Base-by-base conservation (phyloP, 2,888 invertebrate species). In the Cerastoderma edule region DNA sequence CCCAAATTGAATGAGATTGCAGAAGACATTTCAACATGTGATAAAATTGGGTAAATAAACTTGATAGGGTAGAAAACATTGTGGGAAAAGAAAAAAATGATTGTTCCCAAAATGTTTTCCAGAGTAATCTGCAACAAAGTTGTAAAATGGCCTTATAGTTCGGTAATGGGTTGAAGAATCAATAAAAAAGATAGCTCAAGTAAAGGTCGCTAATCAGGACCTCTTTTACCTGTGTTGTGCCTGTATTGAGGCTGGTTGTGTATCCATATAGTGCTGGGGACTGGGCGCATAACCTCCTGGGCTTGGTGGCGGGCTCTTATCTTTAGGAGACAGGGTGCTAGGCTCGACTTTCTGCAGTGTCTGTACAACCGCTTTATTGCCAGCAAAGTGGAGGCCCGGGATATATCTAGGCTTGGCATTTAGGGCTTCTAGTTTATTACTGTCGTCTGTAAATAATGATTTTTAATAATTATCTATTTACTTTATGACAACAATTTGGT, bases 361-460 rank as follows among this genome's bases (percentile, higher is more conserved):
- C 33, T 60, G 60, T 57, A 32, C n/a, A 39, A 30, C 39, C 22
- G 24, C 63, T 46, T 72, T 75, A n/a, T 60, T 27, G n/a, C 60
- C 78, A 35, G 67, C 46, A 60, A 72, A 85, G 70, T 85, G 84
- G 46, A 86, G 72, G 10, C 85, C 86, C 48, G 85, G 86, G 39
- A 85, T 85, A 39, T 83, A 76, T 44, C 72, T 70, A 8, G 75
- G 78, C 57, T 77, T 78, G 10, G 65, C 35, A 64, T 72, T 70
- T 27, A 60, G 46, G 5, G 57, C 60, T 8, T 69, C 63, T 4
- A 78, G 44, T 44, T 39, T 63, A 19, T 54, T 72, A 30, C 57
- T 75, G 44, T 75, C 67, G 53, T 68, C 81, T 81, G 72, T n/a
- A 73, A 32, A 44, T 33, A 48, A 19, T 39, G 2, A 39, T 64